These are phyloP conservation scores for Platycercus adscitus DNA, from an alignment of 2,113 vertebrate genomes.

Conservation along the genomic window DNA sequence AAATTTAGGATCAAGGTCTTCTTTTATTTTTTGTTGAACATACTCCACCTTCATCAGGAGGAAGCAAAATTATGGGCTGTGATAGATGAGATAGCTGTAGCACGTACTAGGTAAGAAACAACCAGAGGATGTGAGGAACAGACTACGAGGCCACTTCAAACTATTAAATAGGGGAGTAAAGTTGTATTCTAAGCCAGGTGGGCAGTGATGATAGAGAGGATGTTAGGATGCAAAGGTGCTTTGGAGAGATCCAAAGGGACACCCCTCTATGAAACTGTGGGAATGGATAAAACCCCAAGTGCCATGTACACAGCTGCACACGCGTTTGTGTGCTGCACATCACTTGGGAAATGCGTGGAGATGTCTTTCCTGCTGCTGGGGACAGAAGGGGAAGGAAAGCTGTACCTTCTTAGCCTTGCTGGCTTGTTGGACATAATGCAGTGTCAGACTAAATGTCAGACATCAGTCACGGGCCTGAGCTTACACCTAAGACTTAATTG, in stretches of 20 bases:
- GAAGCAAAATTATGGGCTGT: background rate
- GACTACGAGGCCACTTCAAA: fast-evolving
- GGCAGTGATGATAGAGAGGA: background rate
- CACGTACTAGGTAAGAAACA: background rate
- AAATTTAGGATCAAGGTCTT: background rate
- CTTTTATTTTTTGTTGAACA: background rate
- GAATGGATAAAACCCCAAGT: background rate
- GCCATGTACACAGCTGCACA: background rate
- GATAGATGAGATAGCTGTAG: background rate
- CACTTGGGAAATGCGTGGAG: background rate
- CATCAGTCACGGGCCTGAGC: background rate
- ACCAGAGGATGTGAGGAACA: fast-evolving
- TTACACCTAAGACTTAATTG: background rate
- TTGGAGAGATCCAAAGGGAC: background rate
- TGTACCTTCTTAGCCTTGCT: background rate
- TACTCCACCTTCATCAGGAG: background rate
- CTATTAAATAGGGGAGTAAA: background rate
- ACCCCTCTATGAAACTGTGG: background rate
- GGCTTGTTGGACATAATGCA: background rate
- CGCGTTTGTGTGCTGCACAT: background rate
- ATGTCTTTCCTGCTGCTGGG: background rate
- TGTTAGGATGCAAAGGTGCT: background rate
- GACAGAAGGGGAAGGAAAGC: background rate
- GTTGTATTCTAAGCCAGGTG: background rate
- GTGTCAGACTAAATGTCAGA: background rate